These are phyloP conservation scores for Pseudorhombus dupliciocellatus DNA, from an alignment of 2,113 vertebrate genomes.

Conservation along the genomic window DNA sequence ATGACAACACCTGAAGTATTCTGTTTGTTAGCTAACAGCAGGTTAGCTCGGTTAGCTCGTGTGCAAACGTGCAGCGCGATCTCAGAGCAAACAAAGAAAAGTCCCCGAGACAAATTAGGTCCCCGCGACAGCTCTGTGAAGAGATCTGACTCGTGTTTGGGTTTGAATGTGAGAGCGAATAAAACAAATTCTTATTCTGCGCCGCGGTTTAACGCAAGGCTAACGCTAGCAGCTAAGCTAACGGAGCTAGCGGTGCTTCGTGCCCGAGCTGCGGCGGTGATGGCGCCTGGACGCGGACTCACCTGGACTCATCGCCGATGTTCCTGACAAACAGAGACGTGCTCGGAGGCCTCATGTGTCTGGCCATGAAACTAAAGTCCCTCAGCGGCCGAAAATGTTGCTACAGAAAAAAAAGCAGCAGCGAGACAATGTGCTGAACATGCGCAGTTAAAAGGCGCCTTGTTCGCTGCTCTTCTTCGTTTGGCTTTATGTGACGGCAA, in stretches of 20 bases:
- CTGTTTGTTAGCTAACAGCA: not conserved
- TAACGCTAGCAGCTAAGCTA: conserved; percentile 48
- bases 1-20: not conserved
- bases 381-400: conserved; percentile 4
- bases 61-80: not conserved
- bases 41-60: not conserved
- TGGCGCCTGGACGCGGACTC: conserved; percentile 43
- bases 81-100: not conserved
- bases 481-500: not conserved
- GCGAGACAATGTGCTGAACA: conserved; percentile 21
- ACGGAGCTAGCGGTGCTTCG: not conserved
- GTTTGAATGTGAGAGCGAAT: not conserved
- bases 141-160: too few relatives aligned
- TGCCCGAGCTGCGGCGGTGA: not conserved
- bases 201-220: not conserved
- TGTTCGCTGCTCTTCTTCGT: not conserved
- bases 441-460: conserved; percentile 40
- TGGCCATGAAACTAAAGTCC: conserved; percentile 80
- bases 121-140: too few relatives aligned
- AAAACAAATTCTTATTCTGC: not conserved
- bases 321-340: conserved; percentile 96
- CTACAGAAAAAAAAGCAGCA: not conserved
- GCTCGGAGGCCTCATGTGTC: conserved; percentile 93
- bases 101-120: too few relatives aligned
- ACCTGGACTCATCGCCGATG: conserved; percentile 96